Evolutionary conservation across 2,113 vertebrate genomes (phyloP).

Genomic region (Setophaga kirtlandii): DNA sequence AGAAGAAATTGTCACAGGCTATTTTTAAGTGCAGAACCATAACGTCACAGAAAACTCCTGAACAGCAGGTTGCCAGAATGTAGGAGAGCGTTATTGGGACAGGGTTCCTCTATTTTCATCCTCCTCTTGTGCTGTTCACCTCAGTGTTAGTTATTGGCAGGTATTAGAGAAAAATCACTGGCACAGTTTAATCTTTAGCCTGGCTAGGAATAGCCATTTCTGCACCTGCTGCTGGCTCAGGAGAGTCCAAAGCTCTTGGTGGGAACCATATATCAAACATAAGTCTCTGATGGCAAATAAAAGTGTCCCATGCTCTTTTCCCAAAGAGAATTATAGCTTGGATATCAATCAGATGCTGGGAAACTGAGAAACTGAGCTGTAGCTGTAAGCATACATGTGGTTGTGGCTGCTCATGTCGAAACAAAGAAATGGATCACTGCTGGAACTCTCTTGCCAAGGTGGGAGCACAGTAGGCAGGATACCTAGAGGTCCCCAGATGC

Average conservation of each 20-base stretch:
- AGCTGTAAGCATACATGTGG: not conserved
- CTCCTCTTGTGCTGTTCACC: not conserved
- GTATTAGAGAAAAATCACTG: not conserved
- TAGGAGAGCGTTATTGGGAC: not conserved
- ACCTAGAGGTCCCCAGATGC: not conserved
- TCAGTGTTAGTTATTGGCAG: not conserved
- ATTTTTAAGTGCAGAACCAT: not conserved
- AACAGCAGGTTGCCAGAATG: not conserved
- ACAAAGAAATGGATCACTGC: not conserved
- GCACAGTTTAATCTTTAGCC: not conserved
- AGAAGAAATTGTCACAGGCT: not conserved
- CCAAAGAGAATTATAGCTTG: not conserved
- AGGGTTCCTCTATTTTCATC: not conserved
- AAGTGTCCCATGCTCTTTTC: not conserved
- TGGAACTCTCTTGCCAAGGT: not conserved
- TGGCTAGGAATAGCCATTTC: not conserved
- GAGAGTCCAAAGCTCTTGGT: not conserved
- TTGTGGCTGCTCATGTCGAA: accelerated
- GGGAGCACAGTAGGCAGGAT: not conserved
- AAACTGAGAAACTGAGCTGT: not conserved
- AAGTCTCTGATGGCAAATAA: not conserved
- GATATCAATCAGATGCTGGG: not conserved
- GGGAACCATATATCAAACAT: not conserved
- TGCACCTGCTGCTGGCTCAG: not conserved
- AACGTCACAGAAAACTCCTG: not conserved